Conservation (phyloP, 1,140 invertebrate species). For the Pygmarrhopalites habei region DNA sequence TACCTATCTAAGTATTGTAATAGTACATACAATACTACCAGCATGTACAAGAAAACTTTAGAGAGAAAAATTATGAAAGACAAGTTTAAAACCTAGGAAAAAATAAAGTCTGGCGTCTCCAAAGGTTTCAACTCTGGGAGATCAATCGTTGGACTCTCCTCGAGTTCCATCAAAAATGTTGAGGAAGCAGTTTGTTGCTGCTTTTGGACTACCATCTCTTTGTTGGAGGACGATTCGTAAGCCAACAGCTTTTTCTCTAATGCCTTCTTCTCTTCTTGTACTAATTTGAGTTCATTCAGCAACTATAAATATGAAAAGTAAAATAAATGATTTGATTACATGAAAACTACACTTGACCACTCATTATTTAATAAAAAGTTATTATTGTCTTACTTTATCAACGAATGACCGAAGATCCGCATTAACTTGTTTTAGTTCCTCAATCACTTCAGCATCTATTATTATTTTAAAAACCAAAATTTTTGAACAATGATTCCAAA, state of each 20-base stretch:
- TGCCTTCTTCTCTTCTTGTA: slow-evolving; percentile 22
- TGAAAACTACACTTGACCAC: background rate
- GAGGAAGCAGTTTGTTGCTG: background rate
- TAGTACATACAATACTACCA: background rate
- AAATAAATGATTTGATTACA: background rate
- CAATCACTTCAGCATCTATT: slow-evolving; percentile 30
- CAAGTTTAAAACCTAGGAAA: background rate
- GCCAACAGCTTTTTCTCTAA: slow-evolving; percentile 14
- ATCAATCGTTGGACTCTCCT: background rate
- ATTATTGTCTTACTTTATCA: slow-evolving; percentile 24
- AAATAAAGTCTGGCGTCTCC: slow-evolving; percentile 26
- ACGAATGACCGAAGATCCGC: slow-evolving; percentile 25
- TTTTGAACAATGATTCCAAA: no score
- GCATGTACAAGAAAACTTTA: background rate
- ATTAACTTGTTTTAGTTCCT: slow-evolving; percentile 31
- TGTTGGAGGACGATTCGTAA: slow-evolving; percentile 9
- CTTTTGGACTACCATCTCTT: no score
- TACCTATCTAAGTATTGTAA: background rate
- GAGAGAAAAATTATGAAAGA: background rate
- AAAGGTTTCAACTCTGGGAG: slow-evolving; percentile 28
- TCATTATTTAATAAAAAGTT: background rate
- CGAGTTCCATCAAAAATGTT: background rate
- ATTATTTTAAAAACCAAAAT: no score
- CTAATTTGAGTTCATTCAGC: slow-evolving; percentile 16
- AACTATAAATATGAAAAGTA: slow-evolving; percentile 8